These are phyloP conservation scores for Ephestia elutella DNA, from an alignment of 1,140 invertebrate species.

Conservation along the genomic window DNA sequence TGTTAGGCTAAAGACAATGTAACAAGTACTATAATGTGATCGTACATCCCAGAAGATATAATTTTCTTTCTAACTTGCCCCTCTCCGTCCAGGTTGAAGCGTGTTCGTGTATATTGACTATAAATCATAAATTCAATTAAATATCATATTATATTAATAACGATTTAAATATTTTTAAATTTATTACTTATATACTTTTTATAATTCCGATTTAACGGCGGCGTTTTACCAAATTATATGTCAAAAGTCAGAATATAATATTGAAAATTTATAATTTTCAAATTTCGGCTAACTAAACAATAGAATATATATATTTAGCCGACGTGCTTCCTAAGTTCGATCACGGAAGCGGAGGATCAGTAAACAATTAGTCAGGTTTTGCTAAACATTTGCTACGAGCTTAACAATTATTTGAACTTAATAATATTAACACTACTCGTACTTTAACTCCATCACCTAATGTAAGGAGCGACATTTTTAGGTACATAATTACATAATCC, in stretches of 20 bases:
- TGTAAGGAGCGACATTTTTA: conserved; percentile 42
- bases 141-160: conserved; percentile 20
- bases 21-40: conserved; percentile 13
- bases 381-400: conserved; percentile 38
- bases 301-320: neutral
- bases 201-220: neutral
- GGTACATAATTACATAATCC: conserved; percentile 45
- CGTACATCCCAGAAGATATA: conserved; percentile 17
- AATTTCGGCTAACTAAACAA: neutral
- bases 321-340: neutral
- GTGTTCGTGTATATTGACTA: conserved; percentile 59
- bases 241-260: neutral
- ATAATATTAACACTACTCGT: conserved; percentile 32
- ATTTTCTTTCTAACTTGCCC: conserved; percentile 52
- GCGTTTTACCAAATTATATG: neutral
- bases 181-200: conserved; percentile 8
- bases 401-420: conserved; percentile 44
- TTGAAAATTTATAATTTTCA: neutral
- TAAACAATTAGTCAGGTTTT: conserved; percentile 1
- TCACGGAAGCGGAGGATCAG: neutral
- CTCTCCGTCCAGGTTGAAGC: conserved; percentile 67
- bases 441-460: conserved; percentile 36
- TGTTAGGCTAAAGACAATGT: conserved; percentile 7
- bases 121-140: conserved; percentile 27
- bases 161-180: conserved; percentile 20